Conservation (phyloP, 2,888 invertebrate genomes). For the Leptopilina syphax region DNA sequence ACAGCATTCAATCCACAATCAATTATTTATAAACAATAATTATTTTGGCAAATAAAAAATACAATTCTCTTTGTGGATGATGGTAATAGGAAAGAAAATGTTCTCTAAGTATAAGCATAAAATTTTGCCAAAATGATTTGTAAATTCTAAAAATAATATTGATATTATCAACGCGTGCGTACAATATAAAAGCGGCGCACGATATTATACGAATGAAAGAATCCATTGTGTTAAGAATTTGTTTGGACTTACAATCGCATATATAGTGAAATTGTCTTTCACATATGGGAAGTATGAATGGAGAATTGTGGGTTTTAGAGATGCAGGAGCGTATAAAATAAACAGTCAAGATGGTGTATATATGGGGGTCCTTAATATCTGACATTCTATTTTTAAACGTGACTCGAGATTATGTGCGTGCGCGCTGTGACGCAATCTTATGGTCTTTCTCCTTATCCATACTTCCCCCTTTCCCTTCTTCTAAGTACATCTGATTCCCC, state of each 20-base stretch:
- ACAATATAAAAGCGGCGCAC: too few relatives aligned
- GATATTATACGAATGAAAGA: conserved; percentile 16
- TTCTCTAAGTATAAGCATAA: too few relatives aligned
- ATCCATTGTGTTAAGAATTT: conserved; percentile 20
- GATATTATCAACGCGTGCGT: too few relatives aligned
- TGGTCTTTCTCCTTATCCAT: conserved; percentile 68
- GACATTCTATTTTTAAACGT: conserved; percentile 74
- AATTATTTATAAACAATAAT: too few relatives aligned
- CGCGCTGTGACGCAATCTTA: conserved; percentile 71
- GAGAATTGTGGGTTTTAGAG: conserved; percentile 31
- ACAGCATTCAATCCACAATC: too few relatives aligned
- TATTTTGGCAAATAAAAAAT: too few relatives aligned
- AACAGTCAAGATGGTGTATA: conserved; percentile 40
- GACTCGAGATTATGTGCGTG: conserved; percentile 70
- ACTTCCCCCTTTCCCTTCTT: conserved; percentile 44
- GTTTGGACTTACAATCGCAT: neutral
- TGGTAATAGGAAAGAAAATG: too few relatives aligned
- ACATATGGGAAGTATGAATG: conserved; percentile 37
- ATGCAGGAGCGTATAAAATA: conserved; percentile 37
- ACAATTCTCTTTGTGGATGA: too few relatives aligned
- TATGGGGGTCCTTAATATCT: conserved; percentile 68
- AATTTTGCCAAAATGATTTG: too few relatives aligned
- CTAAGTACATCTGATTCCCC: conserved; percentile 45
- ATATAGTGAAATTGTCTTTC: conserved; percentile 26
- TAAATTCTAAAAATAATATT: too few relatives aligned